Evolutionary conservation across 2,797 vertebrate species (phyloP).

Genomic region (Coilia nasus): DNA sequence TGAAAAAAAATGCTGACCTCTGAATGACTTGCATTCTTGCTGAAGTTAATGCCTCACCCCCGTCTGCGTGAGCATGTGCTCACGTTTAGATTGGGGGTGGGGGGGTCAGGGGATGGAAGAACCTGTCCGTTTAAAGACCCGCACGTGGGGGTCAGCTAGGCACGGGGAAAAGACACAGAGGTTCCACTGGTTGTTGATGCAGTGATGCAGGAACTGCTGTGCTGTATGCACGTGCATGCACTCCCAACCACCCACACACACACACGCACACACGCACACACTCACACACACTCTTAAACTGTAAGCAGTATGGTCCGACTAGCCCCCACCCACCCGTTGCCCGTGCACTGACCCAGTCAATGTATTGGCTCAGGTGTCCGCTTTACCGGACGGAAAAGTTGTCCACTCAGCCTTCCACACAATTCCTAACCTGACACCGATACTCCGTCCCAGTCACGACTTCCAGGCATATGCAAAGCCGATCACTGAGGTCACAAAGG

Average conservation of each 20-base stretch:
- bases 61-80: constrained; percentile 34
- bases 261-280: not conserved
- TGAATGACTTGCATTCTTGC: constrained; percentile 70
- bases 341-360: not conserved
- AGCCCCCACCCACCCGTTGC: not conserved
- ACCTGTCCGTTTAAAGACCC: not conserved
- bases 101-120: not conserved
- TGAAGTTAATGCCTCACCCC: constrained; percentile 67
- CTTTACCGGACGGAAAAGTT: constrained; percentile 1
- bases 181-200: not conserved
- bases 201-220: not conserved
- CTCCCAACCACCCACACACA: not conserved
- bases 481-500: not conserved
- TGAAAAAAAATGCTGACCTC: constrained; percentile 42
- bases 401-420: constrained; percentile 15
- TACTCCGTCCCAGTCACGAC: not conserved
- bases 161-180: not conserved
- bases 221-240: not conserved
- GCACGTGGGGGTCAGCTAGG: not conserved
- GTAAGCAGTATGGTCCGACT: not conserved
- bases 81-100: not conserved
- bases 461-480: not conserved
- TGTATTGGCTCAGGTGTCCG: constrained; percentile 23
- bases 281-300: too few species aligned
- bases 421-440: not conserved